phyloP scores from a whole-genome alignment of 2,113 vertebrate genomes.

The Camarhynchus parvulus region DNA sequence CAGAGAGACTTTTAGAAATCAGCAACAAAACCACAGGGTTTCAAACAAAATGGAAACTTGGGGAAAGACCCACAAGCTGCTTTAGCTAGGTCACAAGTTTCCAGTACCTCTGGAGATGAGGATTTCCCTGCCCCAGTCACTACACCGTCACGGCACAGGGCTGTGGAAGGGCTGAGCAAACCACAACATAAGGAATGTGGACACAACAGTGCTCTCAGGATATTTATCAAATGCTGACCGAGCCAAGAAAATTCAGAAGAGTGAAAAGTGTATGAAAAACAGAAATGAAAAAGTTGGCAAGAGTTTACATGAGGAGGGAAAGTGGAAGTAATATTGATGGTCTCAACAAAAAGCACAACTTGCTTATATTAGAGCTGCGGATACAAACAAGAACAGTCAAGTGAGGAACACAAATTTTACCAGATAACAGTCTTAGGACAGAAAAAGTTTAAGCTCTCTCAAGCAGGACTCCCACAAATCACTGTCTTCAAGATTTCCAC shows the following conservation, averaged over 20 bases:
- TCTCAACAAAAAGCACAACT: neutral
- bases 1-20: neutral
- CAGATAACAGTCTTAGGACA: conserved; percentile 19
- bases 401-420: conserved; percentile 33
- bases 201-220: neutral
- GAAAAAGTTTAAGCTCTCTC: conserved; percentile 42
- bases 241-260: conserved; percentile 8
- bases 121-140: neutral
- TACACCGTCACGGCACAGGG: fast-evolving
- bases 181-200: neutral
- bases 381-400: conserved; percentile 24
- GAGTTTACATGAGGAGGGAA: neutral
- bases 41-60: neutral
- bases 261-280: neutral
- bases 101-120: neutral
- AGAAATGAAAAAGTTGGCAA: neutral
- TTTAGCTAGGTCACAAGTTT: neutral
- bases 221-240: neutral
- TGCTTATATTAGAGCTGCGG: neutral
- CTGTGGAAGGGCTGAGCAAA: neutral
- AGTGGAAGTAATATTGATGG: conserved; percentile 20
- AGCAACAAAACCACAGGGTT: neutral
- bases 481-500: conserved; percentile 4
- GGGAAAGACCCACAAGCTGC: neutral
- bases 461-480: conserved; percentile 54